A percentile compares a stretch with the other conserved stretches of the same genome.
phyloP scores from a whole-genome alignment of 1,140 invertebrate genomes.

The Episyrphus balteatus region DNA sequence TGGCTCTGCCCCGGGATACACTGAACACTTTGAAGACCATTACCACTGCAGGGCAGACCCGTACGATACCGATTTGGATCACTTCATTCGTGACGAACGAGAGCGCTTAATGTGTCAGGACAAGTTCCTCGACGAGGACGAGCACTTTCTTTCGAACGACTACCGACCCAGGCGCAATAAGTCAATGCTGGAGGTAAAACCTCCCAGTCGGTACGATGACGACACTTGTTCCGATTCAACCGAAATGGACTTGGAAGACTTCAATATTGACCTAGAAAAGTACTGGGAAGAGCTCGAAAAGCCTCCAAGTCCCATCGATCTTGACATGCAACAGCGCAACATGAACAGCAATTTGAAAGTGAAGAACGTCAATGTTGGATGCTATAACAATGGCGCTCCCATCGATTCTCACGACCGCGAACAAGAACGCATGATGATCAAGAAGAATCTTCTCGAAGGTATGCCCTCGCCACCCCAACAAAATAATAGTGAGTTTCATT shows the following conservation, averaged over 20 bases:
- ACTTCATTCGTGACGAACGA: constrained; percentile 31
- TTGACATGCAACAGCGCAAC: constrained; percentile 32
- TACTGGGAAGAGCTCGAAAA: constrained; percentile 36
- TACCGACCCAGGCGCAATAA: constrained; percentile 27
- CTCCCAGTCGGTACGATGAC: constrained; percentile 28
- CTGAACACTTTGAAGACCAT: constrained; percentile 24
- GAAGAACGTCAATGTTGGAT: constrained; percentile 33
- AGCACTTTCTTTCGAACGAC: constrained; percentile 20
- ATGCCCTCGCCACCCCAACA: constrained; percentile 32
- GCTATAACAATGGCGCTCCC: constrained; percentile 35
- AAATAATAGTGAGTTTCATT: constrained; percentile 20
- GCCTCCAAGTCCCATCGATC: constrained; percentile 32
- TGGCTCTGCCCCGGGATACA: constrained; percentile 21
- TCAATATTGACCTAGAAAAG: constrained; percentile 35
- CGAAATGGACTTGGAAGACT: constrained; percentile 34
- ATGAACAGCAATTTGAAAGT: constrained; percentile 34
- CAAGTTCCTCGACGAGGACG: constrained; percentile 35
- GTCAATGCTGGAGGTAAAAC: constrained; percentile 32
- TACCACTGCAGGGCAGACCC: constrained; percentile 23
- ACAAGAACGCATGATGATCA: constrained; percentile 34
- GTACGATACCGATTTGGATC: constrained; percentile 34
- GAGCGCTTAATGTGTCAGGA: constrained; percentile 30
- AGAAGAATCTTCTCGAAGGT: constrained; percentile 29
- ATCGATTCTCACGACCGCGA: constrained; percentile 32
- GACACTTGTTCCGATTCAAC: constrained; percentile 35